These are phyloP conservation scores for Drosophila longiperda DNA, from an alignment of 2,888 invertebrate species.

Conservation along the genomic window DNA sequence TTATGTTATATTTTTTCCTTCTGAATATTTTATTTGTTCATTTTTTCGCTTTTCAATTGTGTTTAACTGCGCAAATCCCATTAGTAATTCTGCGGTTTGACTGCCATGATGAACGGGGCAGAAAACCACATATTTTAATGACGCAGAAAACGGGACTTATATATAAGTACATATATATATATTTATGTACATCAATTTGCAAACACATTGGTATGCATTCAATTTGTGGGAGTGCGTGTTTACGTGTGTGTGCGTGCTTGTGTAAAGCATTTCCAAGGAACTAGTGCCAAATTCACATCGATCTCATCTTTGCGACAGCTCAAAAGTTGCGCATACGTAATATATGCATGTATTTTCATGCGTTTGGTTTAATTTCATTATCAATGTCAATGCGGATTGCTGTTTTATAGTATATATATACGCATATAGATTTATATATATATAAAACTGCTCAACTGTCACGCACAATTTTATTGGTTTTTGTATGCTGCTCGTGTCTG, in stretches of 20 bases:
- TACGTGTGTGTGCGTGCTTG: background rate
- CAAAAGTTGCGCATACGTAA: conserved; percentile 52
- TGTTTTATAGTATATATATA: background rate
- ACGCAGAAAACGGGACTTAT: background rate
- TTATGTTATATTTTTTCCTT: background rate
- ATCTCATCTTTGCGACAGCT: conserved; percentile 25
- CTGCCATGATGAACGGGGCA: conserved; percentile 16
- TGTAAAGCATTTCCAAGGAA: conserved; percentile 8
- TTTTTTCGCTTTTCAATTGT: background rate
- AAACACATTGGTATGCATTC: conserved; percentile 26
- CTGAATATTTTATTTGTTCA: background rate
- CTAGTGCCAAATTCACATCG: conserved; percentile 15
- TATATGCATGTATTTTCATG: conserved; percentile 34
- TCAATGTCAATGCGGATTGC: conserved; percentile 24
- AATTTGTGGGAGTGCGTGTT: background rate
- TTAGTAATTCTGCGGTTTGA: background rate
- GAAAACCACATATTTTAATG: conserved; percentile 23
- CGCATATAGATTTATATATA: background rate
- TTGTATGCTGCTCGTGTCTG: background rate
- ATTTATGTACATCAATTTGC: conserved; percentile 3
- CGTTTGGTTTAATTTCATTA: conserved; percentile 33
- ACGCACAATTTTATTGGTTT: conserved; percentile 23
- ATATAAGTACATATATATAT: background rate
- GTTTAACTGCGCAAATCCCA: conserved; percentile 28
- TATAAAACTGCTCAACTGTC: conserved; percentile 19